These are phyloP conservation scores for Drosophila prosaltans DNA, from an alignment of 1,140 invertebrate genomes.

Conservation along the genomic window DNA sequence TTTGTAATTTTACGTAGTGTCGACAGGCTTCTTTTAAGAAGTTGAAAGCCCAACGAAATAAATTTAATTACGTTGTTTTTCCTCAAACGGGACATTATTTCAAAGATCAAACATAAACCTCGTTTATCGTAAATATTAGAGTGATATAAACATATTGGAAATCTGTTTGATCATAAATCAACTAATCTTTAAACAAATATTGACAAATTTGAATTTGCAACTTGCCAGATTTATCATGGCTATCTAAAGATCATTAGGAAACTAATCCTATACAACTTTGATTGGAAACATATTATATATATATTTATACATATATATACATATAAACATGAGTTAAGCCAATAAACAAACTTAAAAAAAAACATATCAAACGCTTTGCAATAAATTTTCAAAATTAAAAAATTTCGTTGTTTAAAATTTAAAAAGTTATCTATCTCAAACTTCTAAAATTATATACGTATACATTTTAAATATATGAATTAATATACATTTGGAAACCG, in stretches of 20 bases:
- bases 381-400: no score
- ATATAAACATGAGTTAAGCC: neutral
- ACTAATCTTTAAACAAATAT: neutral
- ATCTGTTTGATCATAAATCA: neutral
- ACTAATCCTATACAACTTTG: neutral
- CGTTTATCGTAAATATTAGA: no score
- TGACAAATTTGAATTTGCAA: neutral
- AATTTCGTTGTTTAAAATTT: no score
- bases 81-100: constrained; percentile 47
- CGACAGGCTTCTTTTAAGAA: constrained; percentile 27
- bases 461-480: no score
- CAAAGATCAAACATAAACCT: constrained; percentile 12
- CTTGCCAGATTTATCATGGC: neutral
- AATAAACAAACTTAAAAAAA: neutral
- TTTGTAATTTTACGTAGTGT: constrained; percentile 39
- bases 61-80: constrained; percentile 52
- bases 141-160: neutral
- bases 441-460: no score
- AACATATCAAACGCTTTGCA: neutral
- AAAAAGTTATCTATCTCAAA: no score
- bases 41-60: constrained; percentile 62
- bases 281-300: neutral
- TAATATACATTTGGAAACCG: no score
- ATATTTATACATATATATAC: neutral
- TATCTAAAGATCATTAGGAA: neutral